A percentile compares a stretch with the other conserved stretches of the same genome.
Conservation (phyloP, 2,113 vertebrate species). For the Halcyon senegalensis region DNA sequence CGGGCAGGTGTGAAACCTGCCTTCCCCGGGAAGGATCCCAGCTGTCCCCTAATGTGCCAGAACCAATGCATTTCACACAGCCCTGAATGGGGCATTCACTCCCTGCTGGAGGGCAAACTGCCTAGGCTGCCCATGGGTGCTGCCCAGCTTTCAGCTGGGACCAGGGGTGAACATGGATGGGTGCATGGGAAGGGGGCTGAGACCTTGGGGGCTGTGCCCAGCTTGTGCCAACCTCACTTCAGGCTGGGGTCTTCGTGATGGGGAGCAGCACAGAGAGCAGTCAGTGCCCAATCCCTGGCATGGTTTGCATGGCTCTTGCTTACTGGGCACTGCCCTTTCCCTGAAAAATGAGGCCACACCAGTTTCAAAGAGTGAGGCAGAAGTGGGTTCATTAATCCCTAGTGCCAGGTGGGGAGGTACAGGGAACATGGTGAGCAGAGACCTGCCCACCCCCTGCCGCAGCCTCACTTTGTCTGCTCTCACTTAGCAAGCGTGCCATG, state of each 20-base stretch:
- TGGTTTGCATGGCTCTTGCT: background rate
- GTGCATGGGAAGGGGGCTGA: background rate
- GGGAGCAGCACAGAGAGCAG: background rate
- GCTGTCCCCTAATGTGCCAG: constrained; percentile 67
- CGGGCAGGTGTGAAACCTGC: constrained; percentile 64
- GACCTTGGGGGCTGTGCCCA: background rate
- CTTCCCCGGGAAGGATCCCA: constrained; percentile 57
- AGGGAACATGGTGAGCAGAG: background rate
- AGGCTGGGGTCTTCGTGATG: background rate
- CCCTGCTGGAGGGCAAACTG: constrained; percentile 1
- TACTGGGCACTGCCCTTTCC: background rate
- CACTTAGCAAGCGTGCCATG: fast-evolving
- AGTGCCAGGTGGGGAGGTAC: background rate
- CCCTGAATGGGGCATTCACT: constrained; percentile 62
- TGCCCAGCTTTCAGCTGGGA: fast-evolving
- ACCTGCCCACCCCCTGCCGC: background rate
- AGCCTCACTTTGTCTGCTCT: fast-evolving
- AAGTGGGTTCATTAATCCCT: background rate
- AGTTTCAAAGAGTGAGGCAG: background rate
- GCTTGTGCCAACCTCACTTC: background rate
- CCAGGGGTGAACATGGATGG: background rate
- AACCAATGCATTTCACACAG: constrained; percentile 70
- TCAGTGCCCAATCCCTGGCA: background rate
- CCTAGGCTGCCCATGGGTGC: background rate
- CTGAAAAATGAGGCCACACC: background rate